Conservation (phyloP, 2,888 invertebrate species). For the Drosophila melanosoma region DNA sequence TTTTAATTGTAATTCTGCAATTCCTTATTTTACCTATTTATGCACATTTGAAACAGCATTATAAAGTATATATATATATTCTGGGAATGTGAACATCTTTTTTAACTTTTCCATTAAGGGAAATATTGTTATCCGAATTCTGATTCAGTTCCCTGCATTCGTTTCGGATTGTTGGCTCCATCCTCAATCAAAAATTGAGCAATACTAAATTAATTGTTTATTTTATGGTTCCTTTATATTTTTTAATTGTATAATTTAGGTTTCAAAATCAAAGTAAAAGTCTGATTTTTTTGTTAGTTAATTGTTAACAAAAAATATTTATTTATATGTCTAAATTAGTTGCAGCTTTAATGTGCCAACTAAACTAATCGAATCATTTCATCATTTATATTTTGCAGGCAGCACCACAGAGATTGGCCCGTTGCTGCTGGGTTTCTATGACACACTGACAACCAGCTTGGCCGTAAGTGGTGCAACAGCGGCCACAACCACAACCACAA, state of each 20-base stretch:
- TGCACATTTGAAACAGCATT: too few species aligned
- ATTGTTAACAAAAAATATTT: too few species aligned
- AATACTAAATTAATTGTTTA: conserved; percentile 7
- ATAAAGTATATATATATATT: too few species aligned
- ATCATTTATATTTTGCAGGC: conserved; percentile 87
- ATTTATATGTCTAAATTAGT: neutral
- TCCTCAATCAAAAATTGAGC: conserved; percentile 43
- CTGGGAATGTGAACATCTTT: too few species aligned
- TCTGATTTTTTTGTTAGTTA: neutral
- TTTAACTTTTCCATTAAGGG: neutral
- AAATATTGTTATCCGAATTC: conserved; percentile 1
- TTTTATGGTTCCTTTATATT: too few species aligned
- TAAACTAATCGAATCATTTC: neutral
- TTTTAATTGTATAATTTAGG: too few species aligned
- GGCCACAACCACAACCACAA: conserved; percentile 38
- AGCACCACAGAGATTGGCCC: conserved; percentile 94
- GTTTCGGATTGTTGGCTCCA: conserved; percentile 39
- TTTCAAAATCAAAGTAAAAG: too few species aligned
- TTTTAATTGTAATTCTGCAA: too few species aligned
- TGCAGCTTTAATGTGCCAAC: neutral
- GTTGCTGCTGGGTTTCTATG: conserved; percentile 94
- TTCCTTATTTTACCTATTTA: too few species aligned
- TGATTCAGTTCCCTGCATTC: conserved; percentile 20
- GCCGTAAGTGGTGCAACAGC: conserved; percentile 43
- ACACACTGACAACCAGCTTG: conserved; percentile 88